These are phyloP conservation scores for Epinotia brunnichana DNA, from an alignment of 2,888 invertebrate genomes.

Conservation along the genomic window DNA sequence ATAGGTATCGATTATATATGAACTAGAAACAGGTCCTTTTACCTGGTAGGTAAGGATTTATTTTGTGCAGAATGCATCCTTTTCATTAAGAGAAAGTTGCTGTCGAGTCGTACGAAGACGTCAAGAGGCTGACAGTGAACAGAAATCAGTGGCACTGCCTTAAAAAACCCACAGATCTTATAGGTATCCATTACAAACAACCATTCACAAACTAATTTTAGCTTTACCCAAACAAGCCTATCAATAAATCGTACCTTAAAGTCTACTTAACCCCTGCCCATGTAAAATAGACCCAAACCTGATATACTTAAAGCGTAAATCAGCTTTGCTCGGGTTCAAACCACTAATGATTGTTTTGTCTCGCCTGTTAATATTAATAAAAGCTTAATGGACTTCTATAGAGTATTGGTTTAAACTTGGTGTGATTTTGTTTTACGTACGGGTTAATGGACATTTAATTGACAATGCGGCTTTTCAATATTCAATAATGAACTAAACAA, in stretches of 20 bases:
- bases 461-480: background rate
- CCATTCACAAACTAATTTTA: background rate
- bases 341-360: slow-evolving; percentile 28
- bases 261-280: background rate
- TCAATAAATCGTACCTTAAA: slow-evolving; percentile 29
- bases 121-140: too few species aligned
- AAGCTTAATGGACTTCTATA: slow-evolving; percentile 26
- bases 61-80: too few species aligned
- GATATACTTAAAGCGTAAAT: slow-evolving; percentile 24
- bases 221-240: slow-evolving; percentile 10
- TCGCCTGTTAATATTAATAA: slow-evolving; percentile 31
- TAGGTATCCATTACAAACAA: background rate
- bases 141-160: too few species aligned
- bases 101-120: too few species aligned
- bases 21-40: too few species aligned
- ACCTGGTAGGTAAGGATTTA: too few species aligned
- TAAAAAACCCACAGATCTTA: background rate
- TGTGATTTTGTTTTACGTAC: slow-evolving; percentile 9
- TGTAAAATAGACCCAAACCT: slow-evolving; percentile 19
- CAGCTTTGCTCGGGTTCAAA: background rate
- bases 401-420: slow-evolving; percentile 16
- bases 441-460: background rate
- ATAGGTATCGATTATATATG: too few species aligned
- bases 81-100: too few species aligned
- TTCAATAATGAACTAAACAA: background rate